Evolutionary conservation across 2,888 invertebrate genomes (phyloP), one percentile per base, ranked within the genome.

Genomic region (Heteropelma amictum): DNA sequence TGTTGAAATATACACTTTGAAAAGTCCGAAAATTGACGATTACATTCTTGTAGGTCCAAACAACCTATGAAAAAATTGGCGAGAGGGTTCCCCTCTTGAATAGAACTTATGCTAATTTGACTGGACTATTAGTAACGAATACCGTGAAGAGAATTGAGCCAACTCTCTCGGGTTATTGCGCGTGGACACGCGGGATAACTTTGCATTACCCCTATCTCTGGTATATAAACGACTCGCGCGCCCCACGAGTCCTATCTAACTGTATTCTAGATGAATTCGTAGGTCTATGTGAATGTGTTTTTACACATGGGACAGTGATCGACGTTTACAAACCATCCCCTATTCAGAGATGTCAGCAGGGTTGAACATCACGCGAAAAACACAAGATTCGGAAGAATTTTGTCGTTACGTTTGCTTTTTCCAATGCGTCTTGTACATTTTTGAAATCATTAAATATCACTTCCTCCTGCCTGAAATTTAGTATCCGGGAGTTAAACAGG

Each of bases 101-200:
- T n/a, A n/a, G n/a, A n/a, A n/a, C n/a, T n/a, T n/a, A n/a, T n/a
- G n/a, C n/a, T n/a, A n/a, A n/a, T n/a, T n/a, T n/a, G n/a, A n/a
- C n/a, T n/a, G n/a, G n/a, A n/a, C n/a, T n/a, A n/a, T n/a, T 86
- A 85, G 86, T 86, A 84, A 86, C 85, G 85, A 86, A 86, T 83
- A 83, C 84, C 84, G 79, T 82, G 80, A 80, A 70, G 65, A 42
- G 53, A 65, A 65, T 33, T 30, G 54, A 53, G 53, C n/a, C 12
- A 47, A 21, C 58, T 47, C 67, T 67, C 56, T 45, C 54, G 49
- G 73, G 56, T 64, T 69, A 64, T 60, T 60, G 47, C 58, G 73
- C 56, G 69, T 64, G 69, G 64, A 74, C 58, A 60, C 73, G 64
- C 69, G 33, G 58, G 69, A 69, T 69, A 69, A 74, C 69, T 74